Conservation (phyloP, 2,113 vertebrate species). For the Corythornis vintsioides region DNA sequence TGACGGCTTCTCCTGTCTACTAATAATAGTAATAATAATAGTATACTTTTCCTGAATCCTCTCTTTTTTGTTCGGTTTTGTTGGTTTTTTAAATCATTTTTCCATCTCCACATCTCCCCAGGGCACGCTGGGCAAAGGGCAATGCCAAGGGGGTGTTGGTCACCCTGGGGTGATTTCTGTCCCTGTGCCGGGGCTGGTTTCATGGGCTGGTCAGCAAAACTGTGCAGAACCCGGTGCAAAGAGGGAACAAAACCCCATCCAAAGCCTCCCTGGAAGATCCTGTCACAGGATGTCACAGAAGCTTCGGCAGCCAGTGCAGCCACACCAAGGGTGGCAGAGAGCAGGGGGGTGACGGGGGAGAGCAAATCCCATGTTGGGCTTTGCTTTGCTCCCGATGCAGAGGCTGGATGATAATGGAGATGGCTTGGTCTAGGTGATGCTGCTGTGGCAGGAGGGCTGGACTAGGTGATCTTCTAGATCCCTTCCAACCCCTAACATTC, state of each 20-base stretch:
- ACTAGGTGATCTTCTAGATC: too few species aligned
- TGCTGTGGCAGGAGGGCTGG: too few species aligned
- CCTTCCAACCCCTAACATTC: too few species aligned
- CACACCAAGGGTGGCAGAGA: neutral
- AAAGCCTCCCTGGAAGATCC: neutral
- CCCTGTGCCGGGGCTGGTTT: fast-evolving
- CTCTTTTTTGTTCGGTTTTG: neutral
- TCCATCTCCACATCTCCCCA: neutral
- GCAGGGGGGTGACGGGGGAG: neutral
- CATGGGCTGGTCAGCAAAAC: too few species aligned
- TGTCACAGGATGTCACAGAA: fast-evolving
- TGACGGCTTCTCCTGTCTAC: neutral
- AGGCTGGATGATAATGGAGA: neutral
- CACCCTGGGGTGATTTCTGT: neutral
- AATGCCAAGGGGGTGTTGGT: fast-evolving
- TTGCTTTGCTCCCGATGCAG: fast-evolving
- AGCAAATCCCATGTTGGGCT: neutral
- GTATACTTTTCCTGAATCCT: neutral
- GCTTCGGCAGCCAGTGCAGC: fast-evolving
- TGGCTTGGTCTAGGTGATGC: too few species aligned
- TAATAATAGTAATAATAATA: neutral
- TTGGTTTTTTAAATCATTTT: too few species aligned
- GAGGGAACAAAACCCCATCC: neutral
- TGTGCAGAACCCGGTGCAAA: fast-evolving
- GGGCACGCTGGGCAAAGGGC: neutral